These are phyloP conservation scores for Drosophila pseudoobscura DNA, from an alignment of 1,140 invertebrate species.

Conservation along the genomic window DNA sequence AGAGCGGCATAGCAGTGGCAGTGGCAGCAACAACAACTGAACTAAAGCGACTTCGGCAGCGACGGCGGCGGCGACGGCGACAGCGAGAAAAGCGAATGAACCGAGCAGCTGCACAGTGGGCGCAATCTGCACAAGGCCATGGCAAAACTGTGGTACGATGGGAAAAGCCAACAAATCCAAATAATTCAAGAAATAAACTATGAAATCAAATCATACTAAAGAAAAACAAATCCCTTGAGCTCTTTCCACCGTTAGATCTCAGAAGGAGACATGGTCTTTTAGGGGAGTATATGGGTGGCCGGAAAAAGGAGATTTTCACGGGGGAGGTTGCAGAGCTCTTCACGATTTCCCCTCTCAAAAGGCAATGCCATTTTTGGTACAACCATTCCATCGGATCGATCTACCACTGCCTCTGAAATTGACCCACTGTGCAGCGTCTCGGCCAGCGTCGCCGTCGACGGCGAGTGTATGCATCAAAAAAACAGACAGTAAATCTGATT, in stretches of 20 bases:
- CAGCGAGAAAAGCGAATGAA: slow-evolving; percentile 70
- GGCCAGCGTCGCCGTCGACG: slow-evolving; percentile 34
- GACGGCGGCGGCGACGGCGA: slow-evolving; percentile 14
- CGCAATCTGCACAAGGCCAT: too few species aligned
- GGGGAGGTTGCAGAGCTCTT: too few species aligned
- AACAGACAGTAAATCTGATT: slow-evolving; percentile 83
- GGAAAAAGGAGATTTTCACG: too few species aligned
- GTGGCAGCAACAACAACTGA: slow-evolving; percentile 33
- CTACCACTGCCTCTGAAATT: background rate
- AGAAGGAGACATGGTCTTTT: too few species aligned
- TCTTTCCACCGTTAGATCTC: too few species aligned
- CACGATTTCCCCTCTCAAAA: too few species aligned
- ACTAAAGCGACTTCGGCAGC: slow-evolving; percentile 16
- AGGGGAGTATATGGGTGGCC: too few species aligned
- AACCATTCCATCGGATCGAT: background rate
- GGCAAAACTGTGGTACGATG: background rate
- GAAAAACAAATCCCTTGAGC: too few species aligned
- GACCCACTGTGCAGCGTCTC: slow-evolving; percentile 27
- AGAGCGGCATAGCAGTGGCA: slow-evolving; percentile 19
- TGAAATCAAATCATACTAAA: too few species aligned
- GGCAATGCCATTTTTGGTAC: too few species aligned
- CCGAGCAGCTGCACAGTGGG: slow-evolving; percentile 50
- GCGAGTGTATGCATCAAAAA: slow-evolving; percentile 80
- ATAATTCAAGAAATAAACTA: background rate
- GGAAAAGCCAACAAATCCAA: background rate